These are phyloP conservation scores for Myzus persicae DNA, from an alignment of 1,140 invertebrate species.

Conservation along the genomic window DNA sequence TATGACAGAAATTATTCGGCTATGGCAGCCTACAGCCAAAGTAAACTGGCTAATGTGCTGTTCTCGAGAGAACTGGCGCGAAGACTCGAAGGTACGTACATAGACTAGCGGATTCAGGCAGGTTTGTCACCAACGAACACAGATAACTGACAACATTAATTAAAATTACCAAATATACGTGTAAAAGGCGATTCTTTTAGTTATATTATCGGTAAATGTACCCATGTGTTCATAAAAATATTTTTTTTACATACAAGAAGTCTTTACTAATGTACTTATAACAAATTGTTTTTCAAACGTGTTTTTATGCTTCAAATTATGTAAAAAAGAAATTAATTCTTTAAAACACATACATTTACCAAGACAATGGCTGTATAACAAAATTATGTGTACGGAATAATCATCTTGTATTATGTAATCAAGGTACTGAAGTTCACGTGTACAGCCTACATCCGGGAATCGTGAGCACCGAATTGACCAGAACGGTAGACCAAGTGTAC, in stretches of 20 bases:
- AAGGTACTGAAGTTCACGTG: conserved; percentile 69
- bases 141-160: not conserved
- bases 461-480: conserved; percentile 77
- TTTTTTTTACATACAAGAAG: not conserved
- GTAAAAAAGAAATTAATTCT: not conserved
- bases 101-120: not conserved
- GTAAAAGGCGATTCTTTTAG: not conserved
- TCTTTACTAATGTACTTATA: too few relatives aligned
- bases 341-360: not conserved
- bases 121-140: not conserved
- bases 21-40: conserved; percentile 71
- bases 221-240: not conserved
- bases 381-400: not conserved
- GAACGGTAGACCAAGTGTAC: conserved; percentile 71
- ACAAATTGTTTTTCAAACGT: not conserved
- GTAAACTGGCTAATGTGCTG: conserved; percentile 80
- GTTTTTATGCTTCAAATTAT: not conserved
- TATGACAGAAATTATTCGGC: conserved; percentile 71
- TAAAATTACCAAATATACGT: not conserved
- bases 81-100: conserved; percentile 67
- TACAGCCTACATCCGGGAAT: conserved; percentile 79
- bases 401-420: not conserved
- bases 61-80: conserved; percentile 73
- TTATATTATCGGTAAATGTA: not conserved
- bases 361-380: not conserved